Evolutionary conservation across 2,113 vertebrate species (phyloP), one percentile per base, ranked within the genome.

Genomic region (Rhynchomys soricoides): DNA sequence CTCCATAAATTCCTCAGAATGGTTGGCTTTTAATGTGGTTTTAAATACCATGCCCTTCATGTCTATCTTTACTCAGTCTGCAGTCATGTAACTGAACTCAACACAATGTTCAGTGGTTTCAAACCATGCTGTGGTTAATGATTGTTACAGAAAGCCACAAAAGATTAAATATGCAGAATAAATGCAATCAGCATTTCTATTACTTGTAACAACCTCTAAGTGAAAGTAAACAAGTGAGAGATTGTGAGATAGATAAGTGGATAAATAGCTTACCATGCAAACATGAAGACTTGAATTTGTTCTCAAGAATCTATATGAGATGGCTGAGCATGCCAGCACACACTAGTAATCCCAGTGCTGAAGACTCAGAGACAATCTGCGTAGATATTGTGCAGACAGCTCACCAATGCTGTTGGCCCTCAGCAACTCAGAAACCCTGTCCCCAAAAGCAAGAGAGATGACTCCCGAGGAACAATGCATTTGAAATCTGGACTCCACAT

Each of bases 41-140:
- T 66, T 37, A 82, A n/a, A 59, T 34, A 48, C 26, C 13, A 16
- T 0, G 12, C 2, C 3, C 3, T 4, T 40, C 37, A 3, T 0
- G 0, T 66, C 19, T 83, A 16, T 59, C 13, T 34, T 85, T 29
- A 13, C 8, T 85, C 22, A 19, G 0, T 43, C 52, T 88, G 7
- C 50, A 24, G 6, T 68, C 37, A 5, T n/a, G 7, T 45, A 8
- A 7, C 6, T 91, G 34, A 50, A 7, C 21, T 59, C 17, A 86
- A 7, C 21, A 50, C 17, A 86, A 31, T 10, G 55, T 75, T 15
- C 31, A 40, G n/a, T 31, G 16, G 22, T 11, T 24, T 82, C 12
- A 64, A 57, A 66, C 17, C 45, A 4, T 57, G 8, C 22, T 74
- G 17, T 26, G 26, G 43, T 66, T n/a, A 29, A 55, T 21, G 34